phyloP scores from a whole-genome alignment of 2,888 invertebrate species.

The Galeruca laticollis region DNA sequence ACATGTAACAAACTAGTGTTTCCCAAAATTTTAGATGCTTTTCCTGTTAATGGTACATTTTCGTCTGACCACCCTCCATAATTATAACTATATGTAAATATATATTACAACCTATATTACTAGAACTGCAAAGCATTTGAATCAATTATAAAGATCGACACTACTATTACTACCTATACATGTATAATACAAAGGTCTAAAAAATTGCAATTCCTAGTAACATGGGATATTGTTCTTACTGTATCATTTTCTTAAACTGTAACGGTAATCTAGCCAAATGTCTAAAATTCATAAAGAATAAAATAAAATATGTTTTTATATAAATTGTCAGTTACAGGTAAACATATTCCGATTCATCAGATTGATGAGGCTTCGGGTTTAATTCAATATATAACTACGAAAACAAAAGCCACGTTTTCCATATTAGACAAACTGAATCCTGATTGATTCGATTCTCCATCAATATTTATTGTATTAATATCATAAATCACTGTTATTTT shows the following conservation, averaged over 20 bases:
- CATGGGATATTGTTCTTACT: slow-evolving; percentile 54
- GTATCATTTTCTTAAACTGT: slow-evolving; percentile 44
- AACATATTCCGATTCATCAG: no score
- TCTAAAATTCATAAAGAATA: not conserved
- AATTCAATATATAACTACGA: no score
- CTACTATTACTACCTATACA: slow-evolving; percentile 47
- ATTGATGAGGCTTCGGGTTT: no score
- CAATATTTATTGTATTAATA: no score
- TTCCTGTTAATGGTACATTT: not conserved
- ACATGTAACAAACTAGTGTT: no score
- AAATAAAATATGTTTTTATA: not conserved
- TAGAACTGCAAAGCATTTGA: slow-evolving; percentile 58
- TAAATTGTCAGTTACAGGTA: no score
- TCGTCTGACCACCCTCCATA: slow-evolving; percentile 45
- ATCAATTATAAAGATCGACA: slow-evolving; percentile 38
- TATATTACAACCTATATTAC: slow-evolving; percentile 61
- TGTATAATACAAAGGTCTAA: slow-evolving; percentile 49
- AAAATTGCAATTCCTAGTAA: slow-evolving; percentile 58
- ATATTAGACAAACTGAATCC: no score
- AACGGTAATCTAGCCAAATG: slow-evolving; percentile 42
- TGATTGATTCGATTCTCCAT: no score
- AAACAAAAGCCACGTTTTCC: no score
- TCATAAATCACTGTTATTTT: no score
- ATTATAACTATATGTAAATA: slow-evolving; percentile 43
- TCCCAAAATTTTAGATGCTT: not conserved